Conservation (phyloP, 1,140 invertebrate genomes). For the Zaprionus nigranus region DNA sequence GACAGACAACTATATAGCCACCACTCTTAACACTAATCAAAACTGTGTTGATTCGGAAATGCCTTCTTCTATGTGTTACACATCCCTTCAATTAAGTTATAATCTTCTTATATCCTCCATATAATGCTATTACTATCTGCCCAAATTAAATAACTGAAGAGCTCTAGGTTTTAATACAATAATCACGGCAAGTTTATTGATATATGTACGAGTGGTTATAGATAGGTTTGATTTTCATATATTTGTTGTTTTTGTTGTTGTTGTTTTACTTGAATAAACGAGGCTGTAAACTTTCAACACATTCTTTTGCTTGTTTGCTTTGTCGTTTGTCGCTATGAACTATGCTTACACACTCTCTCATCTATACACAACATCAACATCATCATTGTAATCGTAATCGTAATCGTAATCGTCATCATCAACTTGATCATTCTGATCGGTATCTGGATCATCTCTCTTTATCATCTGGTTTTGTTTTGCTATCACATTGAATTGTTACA, state of each 20-base stretch:
- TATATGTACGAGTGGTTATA: conserved; percentile 69
- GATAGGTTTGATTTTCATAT: conserved; percentile 73
- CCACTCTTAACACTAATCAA: too few relatives aligned
- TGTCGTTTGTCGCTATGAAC: conserved; percentile 50
- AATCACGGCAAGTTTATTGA: conserved; percentile 77
- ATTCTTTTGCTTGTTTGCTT: conserved; percentile 51
- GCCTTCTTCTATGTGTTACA: too few relatives aligned
- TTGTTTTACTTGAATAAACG: conserved; percentile 70
- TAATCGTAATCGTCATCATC: not conserved
- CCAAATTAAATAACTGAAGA: conserved; percentile 9
- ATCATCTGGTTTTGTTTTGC: conserved; percentile 79
- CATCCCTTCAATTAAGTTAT: too few relatives aligned
- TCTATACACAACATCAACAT: conserved; percentile 61
- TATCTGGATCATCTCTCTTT: conserved; percentile 1
- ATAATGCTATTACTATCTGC: not conserved
- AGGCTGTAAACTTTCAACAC: conserved; percentile 82
- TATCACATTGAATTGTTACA: conserved; percentile 85
- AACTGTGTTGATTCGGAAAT: too few relatives aligned
- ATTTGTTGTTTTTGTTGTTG: conserved; percentile 35
- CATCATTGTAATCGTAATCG: conserved; percentile 4
- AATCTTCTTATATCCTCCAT: too few relatives aligned
- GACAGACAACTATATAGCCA: too few relatives aligned
- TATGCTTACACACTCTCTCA: conserved; percentile 67
- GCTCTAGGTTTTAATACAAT: conserved; percentile 29
- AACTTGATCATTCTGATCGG: conserved; percentile 1